Evolutionary conservation across 1,140 invertebrate species (phyloP), one percentile per base, ranked within the genome.

Genomic region (Chrysopa pallens): DNA sequence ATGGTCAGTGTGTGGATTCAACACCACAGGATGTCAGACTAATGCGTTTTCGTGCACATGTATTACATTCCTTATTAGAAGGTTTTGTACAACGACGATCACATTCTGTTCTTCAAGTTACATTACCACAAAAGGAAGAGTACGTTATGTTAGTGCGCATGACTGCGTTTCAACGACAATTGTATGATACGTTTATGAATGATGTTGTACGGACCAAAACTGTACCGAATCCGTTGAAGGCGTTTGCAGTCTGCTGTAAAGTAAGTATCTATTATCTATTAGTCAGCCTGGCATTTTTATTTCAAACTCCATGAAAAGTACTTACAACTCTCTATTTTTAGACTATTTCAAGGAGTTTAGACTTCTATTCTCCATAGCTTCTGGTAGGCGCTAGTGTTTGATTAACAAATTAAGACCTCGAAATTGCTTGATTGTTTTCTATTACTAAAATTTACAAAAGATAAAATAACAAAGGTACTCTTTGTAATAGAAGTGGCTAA

Each of bases 211-310:
- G 84, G 38, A 80, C 74, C 8, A 81, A 85, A 45, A 75, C 84
- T 23, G 85, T 91, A 15, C 86, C 86, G 6, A 98, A 98, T 70
- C 92, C 95, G 1, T 68, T 98, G 8, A 95, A 94, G 61, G 91
- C 95, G 5, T 98, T 98, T 66, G 89, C 94, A 35, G 89, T 98
- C 40, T 97, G 94, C 61, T 96, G 92, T 57, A 98, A 98, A 69
- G 79, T 84, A 62, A 55, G 61, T 49, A 28, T 11, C 33, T 33
- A 14, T 7, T 14, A 14, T 31, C 8, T 38, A 40, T 23, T 29
- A n/a, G n/a, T n/a, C n/a, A n/a, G n/a, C n/a, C n/a, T n/a, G n/a
- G n/a, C n/a, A n/a, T n/a, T n/a, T n/a, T n/a, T n/a, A n/a, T n/a
- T n/a, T n/a, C n/a, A n/a, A n/a, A n/a, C n/a, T n/a, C n/a, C n/a